Evolutionary conservation across 1,140 invertebrate genomes (phyloP).

Genomic region (Elysia chlorotica): DNA sequence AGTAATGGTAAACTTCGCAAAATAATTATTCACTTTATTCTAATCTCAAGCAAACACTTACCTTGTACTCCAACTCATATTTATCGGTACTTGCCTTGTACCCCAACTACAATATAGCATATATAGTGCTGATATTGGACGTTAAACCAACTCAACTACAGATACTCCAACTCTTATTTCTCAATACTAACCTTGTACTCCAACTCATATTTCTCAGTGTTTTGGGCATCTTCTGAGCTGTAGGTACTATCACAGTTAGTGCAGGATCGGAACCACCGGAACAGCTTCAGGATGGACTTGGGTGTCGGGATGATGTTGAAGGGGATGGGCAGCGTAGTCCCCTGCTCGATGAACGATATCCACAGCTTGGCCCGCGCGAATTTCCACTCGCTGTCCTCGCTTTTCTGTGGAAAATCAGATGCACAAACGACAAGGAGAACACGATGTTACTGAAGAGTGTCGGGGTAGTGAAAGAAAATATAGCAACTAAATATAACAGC

Average conservation of each 20-base stretch:
- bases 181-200: slow-evolving; percentile 1
- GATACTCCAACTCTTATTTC: no score
- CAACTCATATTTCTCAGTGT: neutral
- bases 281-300: slow-evolving; percentile 68
- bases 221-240: neutral
- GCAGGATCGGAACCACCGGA: slow-evolving; percentile 20
- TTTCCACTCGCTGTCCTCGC: slow-evolving; percentile 97
- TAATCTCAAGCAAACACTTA: neutral
- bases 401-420: slow-evolving; percentile 74
- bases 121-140: no score
- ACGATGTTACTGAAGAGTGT: no score
- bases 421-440: no score
- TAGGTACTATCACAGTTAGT: slow-evolving; percentile 10
- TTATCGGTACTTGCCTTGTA: neutral
- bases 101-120: no score
- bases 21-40: no score
- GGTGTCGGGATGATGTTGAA: slow-evolving; percentile 90
- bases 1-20: no score
- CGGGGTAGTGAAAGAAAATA: no score
- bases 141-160: no score
- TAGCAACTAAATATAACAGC: no score
- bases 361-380: slow-evolving; percentile 88
- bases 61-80: neutral
- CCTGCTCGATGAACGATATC: slow-evolving; percentile 91
- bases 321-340: slow-evolving; percentile 81